Evolutionary conservation across 2,888 invertebrate species (phyloP).

Genomic region (Acleris sparsana): DNA sequence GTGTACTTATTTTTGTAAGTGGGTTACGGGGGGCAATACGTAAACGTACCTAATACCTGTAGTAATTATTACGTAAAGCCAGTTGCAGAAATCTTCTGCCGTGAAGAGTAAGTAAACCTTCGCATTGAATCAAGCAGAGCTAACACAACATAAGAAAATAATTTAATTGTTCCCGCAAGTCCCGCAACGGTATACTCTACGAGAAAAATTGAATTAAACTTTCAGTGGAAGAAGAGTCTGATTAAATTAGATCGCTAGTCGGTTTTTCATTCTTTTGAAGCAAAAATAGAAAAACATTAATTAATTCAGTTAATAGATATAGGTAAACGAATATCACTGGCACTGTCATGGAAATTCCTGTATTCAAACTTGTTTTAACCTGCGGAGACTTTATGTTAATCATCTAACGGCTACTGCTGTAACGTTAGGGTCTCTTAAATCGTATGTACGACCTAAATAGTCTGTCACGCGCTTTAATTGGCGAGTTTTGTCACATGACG

Average conservation of each 20-base stretch:
- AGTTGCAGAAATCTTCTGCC: too few relatives aligned
- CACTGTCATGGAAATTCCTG: too few relatives aligned
- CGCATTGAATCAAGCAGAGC: not conserved
- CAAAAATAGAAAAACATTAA: constrained; percentile 4
- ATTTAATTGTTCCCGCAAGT: not conserved
- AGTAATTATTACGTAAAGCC: too few relatives aligned
- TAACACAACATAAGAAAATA: not conserved
- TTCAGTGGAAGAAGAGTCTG: constrained; percentile 7
- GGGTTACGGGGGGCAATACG: constrained; percentile 15
- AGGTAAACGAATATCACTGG: too few relatives aligned
- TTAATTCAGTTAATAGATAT: too few relatives aligned
- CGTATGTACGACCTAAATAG: too few relatives aligned
- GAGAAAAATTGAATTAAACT: constrained; percentile 9
- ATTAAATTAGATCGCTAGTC: constrained; percentile 13
- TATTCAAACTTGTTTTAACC: too few relatives aligned
- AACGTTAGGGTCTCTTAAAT: too few relatives aligned
- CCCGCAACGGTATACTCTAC: not conserved
- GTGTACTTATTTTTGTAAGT: constrained; percentile 23
- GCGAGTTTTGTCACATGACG: not conserved
- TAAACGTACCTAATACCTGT: too few relatives aligned
- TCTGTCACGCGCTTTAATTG: not conserved
- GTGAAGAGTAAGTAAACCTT: too few relatives aligned
- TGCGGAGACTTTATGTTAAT: too few relatives aligned
- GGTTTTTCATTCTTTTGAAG: not conserved
- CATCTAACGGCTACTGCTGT: too few relatives aligned